These are phyloP conservation scores for Orthosia incerta DNA, from an alignment of 2,888 invertebrate genomes.

Conservation along the genomic window DNA sequence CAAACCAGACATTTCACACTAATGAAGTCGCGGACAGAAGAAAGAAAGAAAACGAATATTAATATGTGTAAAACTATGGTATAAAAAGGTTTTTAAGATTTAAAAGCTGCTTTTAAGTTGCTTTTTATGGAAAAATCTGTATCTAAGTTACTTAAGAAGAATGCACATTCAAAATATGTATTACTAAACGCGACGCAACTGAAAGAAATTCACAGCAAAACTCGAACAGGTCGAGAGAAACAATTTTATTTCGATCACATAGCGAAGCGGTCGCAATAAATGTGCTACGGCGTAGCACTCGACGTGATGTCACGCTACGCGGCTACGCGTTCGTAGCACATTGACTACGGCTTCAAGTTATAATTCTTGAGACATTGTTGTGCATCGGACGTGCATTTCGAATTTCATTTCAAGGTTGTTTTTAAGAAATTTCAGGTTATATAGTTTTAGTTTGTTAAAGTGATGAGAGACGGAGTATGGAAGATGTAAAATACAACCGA, in stretches of 20 bases:
- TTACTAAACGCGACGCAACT: neutral
- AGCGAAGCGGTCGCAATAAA: conserved; percentile 10
- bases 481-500: no score
- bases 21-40: no score
- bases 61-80: no score
- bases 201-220: neutral
- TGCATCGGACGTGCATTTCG: neutral
- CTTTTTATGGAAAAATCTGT: no score
- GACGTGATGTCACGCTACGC: conserved; percentile 7
- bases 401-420: neutral
- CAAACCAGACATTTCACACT: no score
- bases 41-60: no score
- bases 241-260: conserved; percentile 3
- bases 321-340: conserved; percentile 35
- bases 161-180: neutral
- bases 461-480: no score
- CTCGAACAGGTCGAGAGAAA: neutral
- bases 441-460: no score
- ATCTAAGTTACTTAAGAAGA: no score
- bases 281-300: conserved; percentile 38
- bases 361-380: neutral
- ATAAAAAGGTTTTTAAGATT: no score
- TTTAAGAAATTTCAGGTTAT: no score
- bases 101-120: no score
- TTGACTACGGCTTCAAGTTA: neutral